phyloP scores from a whole-genome alignment of 2,113 vertebrate species.

The Ceyx cyanopectus region DNA sequence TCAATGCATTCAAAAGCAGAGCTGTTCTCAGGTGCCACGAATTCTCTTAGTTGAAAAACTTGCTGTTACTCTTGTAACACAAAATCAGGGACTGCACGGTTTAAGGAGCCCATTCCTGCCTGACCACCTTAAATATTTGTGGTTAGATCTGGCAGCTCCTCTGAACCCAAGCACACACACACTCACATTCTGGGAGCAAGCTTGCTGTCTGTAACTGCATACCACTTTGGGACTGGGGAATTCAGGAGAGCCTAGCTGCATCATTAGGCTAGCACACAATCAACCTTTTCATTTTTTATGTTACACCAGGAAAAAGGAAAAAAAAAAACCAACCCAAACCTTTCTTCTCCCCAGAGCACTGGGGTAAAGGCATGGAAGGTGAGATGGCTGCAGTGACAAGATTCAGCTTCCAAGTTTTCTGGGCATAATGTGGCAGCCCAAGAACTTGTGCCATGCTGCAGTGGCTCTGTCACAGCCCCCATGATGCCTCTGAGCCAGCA shows the following conservation, averaged over 20 bases:
- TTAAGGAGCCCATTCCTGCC: constrained; percentile 80
- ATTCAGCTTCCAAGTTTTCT: background rate
- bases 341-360: constrained; percentile 5
- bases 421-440: background rate
- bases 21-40: constrained; percentile 64
- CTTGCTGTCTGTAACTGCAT: constrained; percentile 76
- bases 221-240: constrained; percentile 75
- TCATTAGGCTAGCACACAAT: constrained; percentile 76
- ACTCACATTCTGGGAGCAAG: constrained; percentile 71
- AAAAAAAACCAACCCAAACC: background rate
- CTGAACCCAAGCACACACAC: constrained; percentile 80
- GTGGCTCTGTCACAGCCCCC: background rate
- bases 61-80: constrained; percentile 33
- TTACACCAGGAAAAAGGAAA: constrained; percentile 29
- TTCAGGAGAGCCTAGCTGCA: constrained; percentile 64
- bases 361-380: background rate
- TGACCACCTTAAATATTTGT: constrained; percentile 92
- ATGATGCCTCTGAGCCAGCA: background rate
- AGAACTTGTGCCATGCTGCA: background rate
- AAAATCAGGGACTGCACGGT: constrained; percentile 48
- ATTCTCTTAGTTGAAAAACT: constrained; percentile 57
- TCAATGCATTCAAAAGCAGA: constrained; percentile 50
- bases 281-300: constrained; percentile 77
- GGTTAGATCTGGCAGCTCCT: constrained; percentile 84
- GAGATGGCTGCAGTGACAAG: background rate